Evolutionary conservation across 2,113 vertebrate species (phyloP).

Genomic region (Eudyptes chrysolophus): DNA sequence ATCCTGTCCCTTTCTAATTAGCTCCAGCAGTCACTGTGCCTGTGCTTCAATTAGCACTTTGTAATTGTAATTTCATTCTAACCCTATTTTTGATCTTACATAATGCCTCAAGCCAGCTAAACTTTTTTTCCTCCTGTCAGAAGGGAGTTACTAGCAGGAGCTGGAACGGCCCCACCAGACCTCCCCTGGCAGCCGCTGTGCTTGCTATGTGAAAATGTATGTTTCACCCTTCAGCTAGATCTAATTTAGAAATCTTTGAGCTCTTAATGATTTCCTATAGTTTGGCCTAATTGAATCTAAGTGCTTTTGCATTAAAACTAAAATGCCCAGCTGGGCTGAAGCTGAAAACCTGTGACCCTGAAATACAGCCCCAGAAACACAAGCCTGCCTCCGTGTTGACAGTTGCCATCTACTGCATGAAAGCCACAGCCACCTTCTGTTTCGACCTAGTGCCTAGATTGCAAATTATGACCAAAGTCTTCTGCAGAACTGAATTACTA

Average conservation of each 20-base stretch:
- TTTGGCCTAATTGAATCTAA: conserved; percentile 36
- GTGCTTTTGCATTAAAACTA: neutral
- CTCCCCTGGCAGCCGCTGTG: neutral
- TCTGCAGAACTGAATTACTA: neutral
- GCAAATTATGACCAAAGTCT: neutral
- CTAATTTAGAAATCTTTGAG: conserved; percentile 35
- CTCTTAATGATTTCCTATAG: conserved; percentile 48
- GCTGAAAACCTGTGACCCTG: neutral
- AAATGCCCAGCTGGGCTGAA: neutral
- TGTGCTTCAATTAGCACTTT: neutral
- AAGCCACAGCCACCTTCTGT: neutral
- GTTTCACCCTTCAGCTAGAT: conserved; percentile 36
- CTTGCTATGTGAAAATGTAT: neutral
- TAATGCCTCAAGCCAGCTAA: neutral
- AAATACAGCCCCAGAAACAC: neutral
- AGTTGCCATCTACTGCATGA: neutral
- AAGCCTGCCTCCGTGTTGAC: neutral
- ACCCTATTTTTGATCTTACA: neutral
- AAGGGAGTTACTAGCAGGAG: neutral
- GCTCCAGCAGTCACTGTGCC: neutral
- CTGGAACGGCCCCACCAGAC: neutral
- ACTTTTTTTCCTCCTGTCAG: neutral
- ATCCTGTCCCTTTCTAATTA: neutral
- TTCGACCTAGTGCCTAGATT: neutral
- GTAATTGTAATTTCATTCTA: conserved; percentile 20